Conservation (phyloP, 2,113 vertebrate species). For the Scolopax mira region DNA sequence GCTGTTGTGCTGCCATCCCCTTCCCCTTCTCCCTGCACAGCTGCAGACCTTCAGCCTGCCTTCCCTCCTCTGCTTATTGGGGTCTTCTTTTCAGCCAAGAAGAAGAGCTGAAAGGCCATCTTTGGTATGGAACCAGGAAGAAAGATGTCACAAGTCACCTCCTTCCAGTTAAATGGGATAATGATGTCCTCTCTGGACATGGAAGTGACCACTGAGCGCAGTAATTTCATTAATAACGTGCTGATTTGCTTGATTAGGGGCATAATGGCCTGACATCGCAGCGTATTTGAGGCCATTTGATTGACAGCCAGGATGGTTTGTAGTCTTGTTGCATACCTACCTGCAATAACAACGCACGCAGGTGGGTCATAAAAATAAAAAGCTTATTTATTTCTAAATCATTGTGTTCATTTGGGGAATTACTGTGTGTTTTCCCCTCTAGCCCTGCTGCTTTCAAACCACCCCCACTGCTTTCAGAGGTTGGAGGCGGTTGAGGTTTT, state of each 20-base stretch:
- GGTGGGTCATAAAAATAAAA: not conserved
- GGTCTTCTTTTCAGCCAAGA: not conserved
- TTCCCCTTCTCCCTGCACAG: not conserved
- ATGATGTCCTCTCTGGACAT: not conserved
- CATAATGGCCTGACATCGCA: not conserved
- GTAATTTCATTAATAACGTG: slow-evolving; percentile 5
- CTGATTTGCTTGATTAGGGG: slow-evolving; percentile 31
- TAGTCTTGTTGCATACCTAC: not conserved
- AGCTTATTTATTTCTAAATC: not conserved
- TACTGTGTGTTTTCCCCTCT: not conserved
- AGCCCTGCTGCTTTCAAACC: not conserved
- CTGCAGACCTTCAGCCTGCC: not conserved
- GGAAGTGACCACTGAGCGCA: not conserved
- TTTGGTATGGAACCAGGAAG: not conserved
- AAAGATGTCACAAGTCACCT: not conserved
- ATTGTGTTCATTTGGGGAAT: not conserved
- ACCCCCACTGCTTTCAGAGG: not conserved
- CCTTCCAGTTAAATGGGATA: not conserved
- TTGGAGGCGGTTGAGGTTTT: slow-evolving; percentile 1
- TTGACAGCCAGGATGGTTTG: not conserved
- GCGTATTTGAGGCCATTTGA: not conserved
- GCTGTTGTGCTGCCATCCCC: rapidly evolving
- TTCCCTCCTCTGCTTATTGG: not conserved
- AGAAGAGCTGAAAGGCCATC: not conserved
- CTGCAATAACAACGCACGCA: not conserved